A percentile compares a stretch with the other conserved stretches of the same genome.
Conservation (phyloP, 2,797 vertebrate species). For the Percopsis omiscomaycus region DNA sequence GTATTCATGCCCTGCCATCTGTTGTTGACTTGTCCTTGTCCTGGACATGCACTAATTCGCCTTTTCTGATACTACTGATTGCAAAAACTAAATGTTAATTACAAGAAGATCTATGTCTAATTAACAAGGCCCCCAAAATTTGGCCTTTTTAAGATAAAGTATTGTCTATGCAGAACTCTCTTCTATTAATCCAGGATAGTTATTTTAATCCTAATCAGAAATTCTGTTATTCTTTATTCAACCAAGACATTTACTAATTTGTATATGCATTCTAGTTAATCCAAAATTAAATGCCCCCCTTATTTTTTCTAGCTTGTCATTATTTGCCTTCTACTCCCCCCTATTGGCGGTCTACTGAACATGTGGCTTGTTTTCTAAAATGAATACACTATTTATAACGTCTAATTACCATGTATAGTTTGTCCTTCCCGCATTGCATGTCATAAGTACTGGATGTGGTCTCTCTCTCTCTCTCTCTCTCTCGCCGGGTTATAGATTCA, state of each 20-base stretch:
- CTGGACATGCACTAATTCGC: background rate
- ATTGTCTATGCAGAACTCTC: too few species aligned
- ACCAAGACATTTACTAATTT: too few species aligned
- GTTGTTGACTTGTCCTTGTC: constrained; percentile 11
- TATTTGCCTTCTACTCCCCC: constrained; percentile 40
- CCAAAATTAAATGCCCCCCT: background rate
- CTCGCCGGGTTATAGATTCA: background rate
- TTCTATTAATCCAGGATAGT: too few species aligned
- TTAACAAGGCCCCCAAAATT: too few species aligned
- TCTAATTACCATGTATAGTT: background rate
- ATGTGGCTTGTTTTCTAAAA: background rate
- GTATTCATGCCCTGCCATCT: background rate
- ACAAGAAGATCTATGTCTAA: too few species aligned
- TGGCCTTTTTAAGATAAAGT: too few species aligned
- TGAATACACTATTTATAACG: background rate
- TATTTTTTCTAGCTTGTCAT: background rate
- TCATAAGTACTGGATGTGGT: constrained; percentile 7
- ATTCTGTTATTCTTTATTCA: too few species aligned
- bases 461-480: constrained; percentile 8
- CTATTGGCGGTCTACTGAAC: constrained; percentile 37
- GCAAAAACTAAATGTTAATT: too few species aligned
- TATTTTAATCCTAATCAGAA: too few species aligned
- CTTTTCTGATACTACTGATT: too few species aligned
- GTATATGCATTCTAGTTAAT: too few species aligned
- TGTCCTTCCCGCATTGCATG: background rate